phyloP scores from a whole-genome alignment of 2,797 vertebrate species.

The Arremon aurantiirostris region DNA sequence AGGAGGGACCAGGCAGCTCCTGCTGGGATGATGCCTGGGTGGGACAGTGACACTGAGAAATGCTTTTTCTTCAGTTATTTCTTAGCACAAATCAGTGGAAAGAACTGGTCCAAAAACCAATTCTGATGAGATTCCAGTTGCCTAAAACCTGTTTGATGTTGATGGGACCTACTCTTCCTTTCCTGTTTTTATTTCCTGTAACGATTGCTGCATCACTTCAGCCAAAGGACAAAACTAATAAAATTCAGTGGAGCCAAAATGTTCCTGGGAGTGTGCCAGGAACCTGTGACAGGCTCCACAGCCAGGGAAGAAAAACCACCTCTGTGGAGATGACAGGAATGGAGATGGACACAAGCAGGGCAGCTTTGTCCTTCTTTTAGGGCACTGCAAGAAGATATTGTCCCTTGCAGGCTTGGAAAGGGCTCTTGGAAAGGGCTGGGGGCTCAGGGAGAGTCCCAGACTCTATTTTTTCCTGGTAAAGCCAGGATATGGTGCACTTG shows the following conservation, averaged over 20 bases:
- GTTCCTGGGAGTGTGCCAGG: slow-evolving; percentile 50
- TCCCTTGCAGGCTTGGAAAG: neutral
- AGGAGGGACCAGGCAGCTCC: neutral
- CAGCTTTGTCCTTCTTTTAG: neutral
- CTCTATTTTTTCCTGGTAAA: neutral
- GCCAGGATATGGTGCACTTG: too few species aligned
- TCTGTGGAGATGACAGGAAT: fast-evolving
- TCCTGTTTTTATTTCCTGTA: slow-evolving; percentile 1
- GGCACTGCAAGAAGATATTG: fast-evolving
- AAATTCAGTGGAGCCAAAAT: slow-evolving; percentile 26
- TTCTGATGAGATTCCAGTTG: neutral
- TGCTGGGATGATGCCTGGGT: fast-evolving
- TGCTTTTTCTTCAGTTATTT: neutral
- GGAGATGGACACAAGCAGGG: neutral
- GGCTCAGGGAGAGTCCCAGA: neutral
- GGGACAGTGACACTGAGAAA: neutral
- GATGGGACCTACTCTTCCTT: neutral
- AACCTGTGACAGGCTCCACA: neutral
- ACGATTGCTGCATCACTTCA: slow-evolving; percentile 32
- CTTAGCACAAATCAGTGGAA: neutral
- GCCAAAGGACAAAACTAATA: slow-evolving; percentile 58
- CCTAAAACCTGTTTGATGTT: neutral
- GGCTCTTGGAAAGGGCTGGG: neutral
- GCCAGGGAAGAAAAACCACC: neutral
- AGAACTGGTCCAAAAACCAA: neutral